Base-by-base conservation (phyloP, 1,140 invertebrate genomes). In the Trichomalopsis sarcophagae region DNA sequence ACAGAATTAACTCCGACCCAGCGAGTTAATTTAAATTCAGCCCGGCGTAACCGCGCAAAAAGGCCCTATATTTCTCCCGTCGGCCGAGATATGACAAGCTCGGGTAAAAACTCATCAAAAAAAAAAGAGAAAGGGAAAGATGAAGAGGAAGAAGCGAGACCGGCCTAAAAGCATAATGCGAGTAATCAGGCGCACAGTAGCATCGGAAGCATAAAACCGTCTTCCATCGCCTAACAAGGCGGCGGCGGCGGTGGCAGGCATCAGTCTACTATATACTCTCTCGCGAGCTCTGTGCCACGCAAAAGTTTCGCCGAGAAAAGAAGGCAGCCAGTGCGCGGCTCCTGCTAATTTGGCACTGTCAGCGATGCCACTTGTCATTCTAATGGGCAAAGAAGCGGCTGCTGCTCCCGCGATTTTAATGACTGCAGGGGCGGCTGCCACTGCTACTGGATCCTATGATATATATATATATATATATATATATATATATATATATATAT, bases 281-380 rank as follows among this genome's bases (percentile, higher is more conserved):
- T 81, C 68, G 3, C 33, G n/a, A 27, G 17, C 2, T 44, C 44
- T 23, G 40, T 36, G 33, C 33, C 76, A 2, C 23, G 13, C 68
- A 17, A 77, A 50, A 77, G 40, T 75, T 75, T 75, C 36, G 74
- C 55, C 74, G 74, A 75, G 74, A 75, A 77, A 73, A 85, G 73
- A 84, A 82, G 81, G 23, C 1, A 62, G 21, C 5, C 5, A 55
- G 50, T 0, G 68, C 47, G 86, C 86, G 86, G 83, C 84, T 87
- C 90, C 90, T 88, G 89, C 90, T 92, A 92, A 92, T 92, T 92
- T 92, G 90, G 91, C 90, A 90, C 88, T 90, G 91, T 92, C 92
- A 92, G 91, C 90, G 89, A 90, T 87, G 87, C 89, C 90, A 91
- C 92, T 91, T 92, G 91, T 92, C 92, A 92, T 91, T 91, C 91